Base-by-base conservation (phyloP, 2,797 vertebrate genomes). In the Triplophysa bombifrons region DNA sequence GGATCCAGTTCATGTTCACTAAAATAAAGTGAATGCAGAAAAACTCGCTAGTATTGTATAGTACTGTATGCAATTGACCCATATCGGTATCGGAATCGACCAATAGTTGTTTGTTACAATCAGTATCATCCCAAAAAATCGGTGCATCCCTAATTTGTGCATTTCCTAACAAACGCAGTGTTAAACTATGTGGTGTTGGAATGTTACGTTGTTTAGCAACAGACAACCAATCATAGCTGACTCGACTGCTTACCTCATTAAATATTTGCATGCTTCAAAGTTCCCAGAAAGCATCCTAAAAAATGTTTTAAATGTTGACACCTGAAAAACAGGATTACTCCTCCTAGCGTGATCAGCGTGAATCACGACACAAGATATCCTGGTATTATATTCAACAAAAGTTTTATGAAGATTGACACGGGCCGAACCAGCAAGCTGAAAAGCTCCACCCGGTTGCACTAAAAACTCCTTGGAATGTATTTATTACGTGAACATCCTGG, bases 321-420 rank as follows among this genome's bases (percentile, higher is more conserved):
- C 30, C 14, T 10, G 61, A 38, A 38, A 19, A 63, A 19, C 61
- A 64, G 16, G 30, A 34, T 64, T 38, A 38, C 19, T 10, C 34
- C 17, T 27, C 60, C 17, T 34, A n/a, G 16, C 34, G 41, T 41
- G 34, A 63, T 34, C 25, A 27, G 27, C 9, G 8, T 44, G 38
- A 41, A 41, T 20, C 4, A 41, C 4, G 4, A 65, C 38, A 64
- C 61, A 34, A 64, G 16, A 41, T 64, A 11, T 12, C 10, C 17
- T 3, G 7, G 30, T 17, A 41, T 64, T 64, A 19, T 16, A 17
- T 64, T 11, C 20, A 65, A 44, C 63, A 41, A 12, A 41, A 44
- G 44, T 71, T 81, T 53, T 14, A 44, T 19, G 30, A 38, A 63
- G 46, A 63, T 64, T 41, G 50, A 69, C 25, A 27, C 27, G 50